phyloP scores from a whole-genome alignment of 2,113 vertebrate genomes.

The Oceanites oceanicus region DNA sequence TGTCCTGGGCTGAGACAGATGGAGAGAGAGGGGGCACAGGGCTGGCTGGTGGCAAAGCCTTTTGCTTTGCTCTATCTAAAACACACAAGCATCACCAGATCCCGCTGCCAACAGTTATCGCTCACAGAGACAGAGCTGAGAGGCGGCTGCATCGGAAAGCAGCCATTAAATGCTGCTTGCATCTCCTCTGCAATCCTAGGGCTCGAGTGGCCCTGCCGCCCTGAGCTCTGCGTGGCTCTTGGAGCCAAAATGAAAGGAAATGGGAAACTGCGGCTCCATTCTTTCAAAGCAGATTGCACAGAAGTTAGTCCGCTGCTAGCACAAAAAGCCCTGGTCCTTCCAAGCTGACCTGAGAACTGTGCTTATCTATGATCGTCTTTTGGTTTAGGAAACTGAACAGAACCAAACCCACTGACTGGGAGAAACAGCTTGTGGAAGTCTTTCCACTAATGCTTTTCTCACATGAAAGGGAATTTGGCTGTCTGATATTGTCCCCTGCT shows the following conservation, averaged over 20 bases:
- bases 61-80: neutral
- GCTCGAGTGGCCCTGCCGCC: neutral
- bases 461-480: neutral
- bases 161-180: neutral
- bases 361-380: neutral
- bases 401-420: neutral
- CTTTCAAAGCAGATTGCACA: neutral
- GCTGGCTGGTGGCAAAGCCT: neutral
- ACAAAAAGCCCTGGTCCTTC: neutral
- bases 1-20: neutral
- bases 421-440: neutral
- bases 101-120: neutral
- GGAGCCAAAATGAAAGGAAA: neutral
- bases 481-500: neutral
- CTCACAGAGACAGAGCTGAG: neutral
- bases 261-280: neutral
- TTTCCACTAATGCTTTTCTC: neutral
- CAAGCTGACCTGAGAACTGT: neutral
- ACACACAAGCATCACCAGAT: neutral
- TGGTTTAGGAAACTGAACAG: neutral
- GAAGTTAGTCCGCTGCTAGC: neutral
- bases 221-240: neutral
- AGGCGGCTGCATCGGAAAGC: neutral
- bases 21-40: neutral
- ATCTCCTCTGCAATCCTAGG: neutral